Evolutionary conservation across 2,797 vertebrate genomes (phyloP), one percentile per base, ranked within the genome.

Genomic region (Rhynchonycteris naso): DNA sequence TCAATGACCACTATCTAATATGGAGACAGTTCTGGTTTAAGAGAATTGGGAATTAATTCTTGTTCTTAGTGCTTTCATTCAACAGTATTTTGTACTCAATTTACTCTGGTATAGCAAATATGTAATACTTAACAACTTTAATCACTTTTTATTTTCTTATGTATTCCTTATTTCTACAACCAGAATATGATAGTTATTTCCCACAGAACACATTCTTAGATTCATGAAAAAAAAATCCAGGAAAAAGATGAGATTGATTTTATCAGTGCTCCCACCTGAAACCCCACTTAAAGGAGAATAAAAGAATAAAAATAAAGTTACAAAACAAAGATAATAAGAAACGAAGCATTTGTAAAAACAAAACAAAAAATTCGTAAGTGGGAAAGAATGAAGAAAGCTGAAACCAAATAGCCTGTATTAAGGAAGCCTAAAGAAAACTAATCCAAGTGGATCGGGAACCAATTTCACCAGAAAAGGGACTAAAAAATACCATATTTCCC

Each of bases 131-230:
- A 91, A 83, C 66, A 58, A 89, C 79, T 47, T 65, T 58, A 92
- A 5, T 74, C 38, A 79, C 30, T 56, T 92, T 47, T 47, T 63
- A 54, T 65, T 79, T 93, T 93, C 93, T 82, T 15, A 54, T 52
- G 63, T 82, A 82, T 72, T 87, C 30, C 5, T 76, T 88, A 91
- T 86, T 90, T 74, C 66, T 87, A 84, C 13, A 71, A 65, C 43
- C 63, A 90, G 52, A 75, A 84, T 92, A 91, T 74, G 15, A 74
- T 0, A 72, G 35, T 71, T 63, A 30, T 84, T 92, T 96, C 18
- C 54, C 50, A 92, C 54, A 85, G 18, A 56, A 69, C 30, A 54
- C 9, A 90, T 52, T 90, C 65, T 72, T 81, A 84, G 74, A 58
- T 59, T 91, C 28, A 52, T 76, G 4, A 22, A 81, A 81, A 96